phyloP scores from a whole-genome alignment of 1,140 invertebrate genomes.

The Cheumatopsyche charites region DNA sequence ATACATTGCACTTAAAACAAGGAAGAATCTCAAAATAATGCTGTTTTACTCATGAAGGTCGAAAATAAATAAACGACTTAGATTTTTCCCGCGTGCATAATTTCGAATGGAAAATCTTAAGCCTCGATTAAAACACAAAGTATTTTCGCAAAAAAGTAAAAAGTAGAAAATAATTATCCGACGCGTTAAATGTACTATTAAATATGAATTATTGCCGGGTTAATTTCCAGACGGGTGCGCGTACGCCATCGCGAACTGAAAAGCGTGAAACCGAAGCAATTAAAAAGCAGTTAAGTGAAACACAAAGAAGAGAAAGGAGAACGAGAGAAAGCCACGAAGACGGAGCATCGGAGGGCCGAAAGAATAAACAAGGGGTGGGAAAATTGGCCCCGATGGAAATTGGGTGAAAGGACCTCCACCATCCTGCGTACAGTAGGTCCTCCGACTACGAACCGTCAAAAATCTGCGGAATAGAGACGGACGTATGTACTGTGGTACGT shows the following conservation, averaged over 20 bases:
- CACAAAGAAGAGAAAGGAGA: conserved; percentile 8
- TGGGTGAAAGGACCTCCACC: background rate
- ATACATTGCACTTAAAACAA: too few relatives aligned
- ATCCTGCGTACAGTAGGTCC: too few relatives aligned
- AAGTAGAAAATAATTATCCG: conserved; percentile 24
- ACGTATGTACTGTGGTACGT: too few relatives aligned
- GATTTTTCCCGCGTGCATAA: too few relatives aligned
- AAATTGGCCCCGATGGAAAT: background rate
- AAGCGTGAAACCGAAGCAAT: conserved; percentile 33
- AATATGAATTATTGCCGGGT: conserved; percentile 38
- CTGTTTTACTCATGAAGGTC: too few relatives aligned
- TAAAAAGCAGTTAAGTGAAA: conserved; percentile 41
- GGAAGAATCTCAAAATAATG: too few relatives aligned
- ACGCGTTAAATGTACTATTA: conserved; percentile 38
- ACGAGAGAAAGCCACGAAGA: background rate
- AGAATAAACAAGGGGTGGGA: conserved; percentile 2
- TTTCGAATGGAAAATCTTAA: background rate
- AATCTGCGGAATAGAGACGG: too few relatives aligned
- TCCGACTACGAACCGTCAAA: too few relatives aligned
- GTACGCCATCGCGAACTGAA: background rate
- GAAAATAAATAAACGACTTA: too few relatives aligned
- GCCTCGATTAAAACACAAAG: conserved; percentile 21
- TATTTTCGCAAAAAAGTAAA: conserved; percentile 3
- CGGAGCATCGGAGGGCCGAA: background rate
- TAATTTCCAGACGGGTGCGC: conserved; percentile 29